phyloP scores from a whole-genome alignment of 2,797 vertebrate genomes.

The Sebastes iracundus region DNA sequence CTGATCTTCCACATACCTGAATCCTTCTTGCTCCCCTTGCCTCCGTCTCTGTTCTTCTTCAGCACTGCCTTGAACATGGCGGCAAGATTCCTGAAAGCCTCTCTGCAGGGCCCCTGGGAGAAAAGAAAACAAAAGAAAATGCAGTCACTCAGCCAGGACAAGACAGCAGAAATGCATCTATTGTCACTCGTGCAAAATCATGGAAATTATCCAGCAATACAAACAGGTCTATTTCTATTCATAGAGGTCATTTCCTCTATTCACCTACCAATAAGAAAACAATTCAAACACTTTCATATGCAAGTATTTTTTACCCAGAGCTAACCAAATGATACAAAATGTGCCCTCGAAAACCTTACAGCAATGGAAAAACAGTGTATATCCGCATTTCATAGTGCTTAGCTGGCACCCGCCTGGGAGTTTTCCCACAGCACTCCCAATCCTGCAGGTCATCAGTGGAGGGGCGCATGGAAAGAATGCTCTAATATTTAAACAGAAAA shows the following conservation, averaged over 20 bases:
- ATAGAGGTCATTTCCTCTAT: not conserved
- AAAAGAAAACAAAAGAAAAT: slow-evolving; percentile 9
- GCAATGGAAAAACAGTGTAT: slow-evolving; percentile 35
- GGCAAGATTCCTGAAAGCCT: slow-evolving; percentile 74
- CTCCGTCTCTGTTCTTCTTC: slow-evolving; percentile 96
- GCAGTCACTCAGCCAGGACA: slow-evolving; percentile 5
- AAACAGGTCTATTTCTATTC: not conserved
- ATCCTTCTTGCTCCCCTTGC: slow-evolving; percentile 92
- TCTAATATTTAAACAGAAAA: slow-evolving; percentile 84
- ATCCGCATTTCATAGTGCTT: slow-evolving; percentile 59
- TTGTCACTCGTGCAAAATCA: slow-evolving; percentile 2
- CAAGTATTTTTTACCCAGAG: not conserved
- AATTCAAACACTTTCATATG: not conserved
- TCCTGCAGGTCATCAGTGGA: slow-evolving; percentile 71
- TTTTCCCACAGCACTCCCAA: slow-evolving; percentile 79
- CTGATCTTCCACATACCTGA: slow-evolving; percentile 84
- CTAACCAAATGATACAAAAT: slow-evolving; percentile 9
- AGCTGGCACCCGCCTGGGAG: slow-evolving; percentile 63
- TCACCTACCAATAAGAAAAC: slow-evolving; percentile 3
- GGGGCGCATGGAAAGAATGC: slow-evolving; percentile 80
- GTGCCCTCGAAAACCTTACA: slow-evolving; percentile 18
- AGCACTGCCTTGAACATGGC: slow-evolving; percentile 97
- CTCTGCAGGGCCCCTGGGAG: slow-evolving; percentile 71
- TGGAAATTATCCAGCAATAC: not conserved
- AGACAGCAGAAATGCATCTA: slow-evolving; percentile 24